Evolutionary conservation across 2,888 invertebrate species (phyloP).

Genomic region (Parelbella ahira): DNA sequence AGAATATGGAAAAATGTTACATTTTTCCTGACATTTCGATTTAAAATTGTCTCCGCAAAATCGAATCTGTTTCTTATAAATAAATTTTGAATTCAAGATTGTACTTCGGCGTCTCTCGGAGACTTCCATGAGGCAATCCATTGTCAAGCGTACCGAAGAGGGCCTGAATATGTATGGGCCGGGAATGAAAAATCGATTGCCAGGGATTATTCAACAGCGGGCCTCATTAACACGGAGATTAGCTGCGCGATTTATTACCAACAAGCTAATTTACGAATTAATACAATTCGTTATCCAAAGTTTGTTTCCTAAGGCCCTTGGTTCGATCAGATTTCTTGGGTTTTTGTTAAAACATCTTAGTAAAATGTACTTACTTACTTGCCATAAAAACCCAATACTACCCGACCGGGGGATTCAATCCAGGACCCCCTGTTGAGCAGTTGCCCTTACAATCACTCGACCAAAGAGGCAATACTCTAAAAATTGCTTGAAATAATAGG

Average conservation of each 20-base stretch:
- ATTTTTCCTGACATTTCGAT: too few relatives aligned
- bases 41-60: not conserved
- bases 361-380: too few relatives aligned
- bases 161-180: conserved; percentile 35
- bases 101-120: conserved; percentile 1
- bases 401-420: too few relatives aligned
- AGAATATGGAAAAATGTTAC: too few relatives aligned
- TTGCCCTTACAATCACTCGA: too few relatives aligned
- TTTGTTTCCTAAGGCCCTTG: too few relatives aligned
- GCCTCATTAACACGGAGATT: conserved; percentile 44
- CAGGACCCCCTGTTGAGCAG: too few relatives aligned
- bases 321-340: too few relatives aligned
- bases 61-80: not conserved
- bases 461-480: too few relatives aligned
- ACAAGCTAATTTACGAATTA: conserved; percentile 19
- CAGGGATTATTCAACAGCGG: conserved; percentile 39
- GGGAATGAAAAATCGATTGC: conserved; percentile 31
- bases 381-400: too few relatives aligned
- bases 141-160: conserved; percentile 28
- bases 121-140: conserved; percentile 27
- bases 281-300: too few relatives aligned
- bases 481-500: too few relatives aligned
- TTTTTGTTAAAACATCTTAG: not conserved
- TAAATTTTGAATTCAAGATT: conserved; percentile 12
- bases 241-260: conserved; percentile 35